These are phyloP conservation scores for Oryzias woworae DNA, from an alignment of 2,113 vertebrate species.

Conservation along the genomic window DNA sequence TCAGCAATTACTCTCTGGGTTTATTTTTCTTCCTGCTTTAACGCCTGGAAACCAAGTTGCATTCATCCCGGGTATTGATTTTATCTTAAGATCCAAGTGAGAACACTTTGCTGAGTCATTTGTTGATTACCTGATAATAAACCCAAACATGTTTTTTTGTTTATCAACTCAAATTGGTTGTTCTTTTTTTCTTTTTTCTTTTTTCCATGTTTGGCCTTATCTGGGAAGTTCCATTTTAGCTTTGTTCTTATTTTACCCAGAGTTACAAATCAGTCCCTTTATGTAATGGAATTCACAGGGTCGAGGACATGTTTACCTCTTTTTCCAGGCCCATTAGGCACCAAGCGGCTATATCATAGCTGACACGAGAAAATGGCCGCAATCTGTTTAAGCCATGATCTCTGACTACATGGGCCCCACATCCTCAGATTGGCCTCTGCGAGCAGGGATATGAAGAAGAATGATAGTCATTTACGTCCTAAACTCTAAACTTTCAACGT, in stretches of 20 bases:
- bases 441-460: constrained; percentile 47
- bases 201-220: constrained; percentile 38
- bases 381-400: constrained; percentile 76
- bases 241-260: constrained; percentile 39
- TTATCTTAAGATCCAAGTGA: constrained; percentile 55
- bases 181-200: constrained; percentile 28
- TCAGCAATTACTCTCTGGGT: constrained; percentile 78
- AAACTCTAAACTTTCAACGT: constrained; percentile 63
- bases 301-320: constrained; percentile 74
- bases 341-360: constrained; percentile 72
- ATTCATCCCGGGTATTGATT: constrained; percentile 64
- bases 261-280: constrained; percentile 67
- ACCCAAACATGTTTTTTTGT: constrained; percentile 50
- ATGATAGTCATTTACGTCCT: constrained; percentile 54
- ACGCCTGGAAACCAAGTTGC: constrained; percentile 69
- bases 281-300: constrained; percentile 75
- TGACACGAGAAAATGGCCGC: constrained; percentile 68
- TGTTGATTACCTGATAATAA: constrained; percentile 63
- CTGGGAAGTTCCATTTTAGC: constrained; percentile 43
- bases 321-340: constrained; percentile 74
- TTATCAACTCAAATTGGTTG: constrained; percentile 15
- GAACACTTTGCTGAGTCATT: constrained; percentile 60
- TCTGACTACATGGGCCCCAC: constrained; percentile 54
- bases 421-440: constrained; percentile 45
- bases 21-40: constrained; percentile 79